phyloP scores from a whole-genome alignment of 2,797 vertebrate genomes.

The Zalophus californianus region DNA sequence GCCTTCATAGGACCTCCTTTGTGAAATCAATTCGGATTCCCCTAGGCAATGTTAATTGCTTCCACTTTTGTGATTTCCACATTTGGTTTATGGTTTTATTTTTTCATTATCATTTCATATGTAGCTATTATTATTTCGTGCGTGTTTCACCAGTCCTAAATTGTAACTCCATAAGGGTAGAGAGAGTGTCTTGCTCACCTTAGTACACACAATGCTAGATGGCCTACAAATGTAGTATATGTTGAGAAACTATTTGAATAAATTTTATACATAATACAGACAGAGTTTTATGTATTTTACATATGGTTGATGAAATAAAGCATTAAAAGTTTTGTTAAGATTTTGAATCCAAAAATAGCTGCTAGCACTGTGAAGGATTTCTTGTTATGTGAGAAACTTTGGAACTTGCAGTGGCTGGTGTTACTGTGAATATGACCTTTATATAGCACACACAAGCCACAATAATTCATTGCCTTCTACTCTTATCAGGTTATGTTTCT shows the following conservation, averaged over 20 bases:
- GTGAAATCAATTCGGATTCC: not conserved
- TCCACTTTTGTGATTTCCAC: not conserved
- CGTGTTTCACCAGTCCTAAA: not conserved
- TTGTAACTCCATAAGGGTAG: not conserved
- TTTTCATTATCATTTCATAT: not conserved
- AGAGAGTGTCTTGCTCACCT: not conserved
- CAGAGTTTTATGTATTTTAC: not conserved
- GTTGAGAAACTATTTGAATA: slow-evolving; percentile 12
- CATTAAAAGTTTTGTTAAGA: not conserved
- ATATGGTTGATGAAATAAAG: slow-evolving; percentile 4
- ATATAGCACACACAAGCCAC: not conserved
- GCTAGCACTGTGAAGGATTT: not conserved
- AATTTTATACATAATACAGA: not conserved
- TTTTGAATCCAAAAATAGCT: slow-evolving; percentile 30
- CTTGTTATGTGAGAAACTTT: not conserved
- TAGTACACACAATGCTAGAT: not conserved
- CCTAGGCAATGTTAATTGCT: not conserved
- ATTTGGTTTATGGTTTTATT: not conserved
- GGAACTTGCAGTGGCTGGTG: not conserved
- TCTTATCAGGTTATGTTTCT: not conserved
- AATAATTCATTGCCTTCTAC: not conserved
- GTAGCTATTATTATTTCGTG: not conserved
- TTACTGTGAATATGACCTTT: not conserved
- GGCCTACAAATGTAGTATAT: not conserved
- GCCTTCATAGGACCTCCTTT: not conserved